Evolutionary conservation across 2,797 vertebrate species (phyloP).

Genomic region (Sphenodon punctatus): DNA sequence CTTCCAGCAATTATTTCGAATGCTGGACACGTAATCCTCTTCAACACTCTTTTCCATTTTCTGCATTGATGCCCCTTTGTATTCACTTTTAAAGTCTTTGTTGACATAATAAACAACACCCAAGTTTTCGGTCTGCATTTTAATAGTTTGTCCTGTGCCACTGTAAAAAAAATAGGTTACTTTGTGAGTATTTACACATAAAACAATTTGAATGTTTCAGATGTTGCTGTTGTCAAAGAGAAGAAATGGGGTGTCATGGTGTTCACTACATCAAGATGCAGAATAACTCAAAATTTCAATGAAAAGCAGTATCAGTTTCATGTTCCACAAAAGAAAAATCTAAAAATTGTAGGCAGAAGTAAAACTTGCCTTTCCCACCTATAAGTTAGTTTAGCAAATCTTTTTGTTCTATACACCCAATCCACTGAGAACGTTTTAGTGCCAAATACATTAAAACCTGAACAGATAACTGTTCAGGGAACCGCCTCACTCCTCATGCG

Average conservation of each 20-base stretch:
- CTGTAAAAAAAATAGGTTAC: constrained; percentile 68
- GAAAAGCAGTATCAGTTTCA: neutral
- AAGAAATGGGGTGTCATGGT: neutral
- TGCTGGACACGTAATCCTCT: constrained; percentile 95
- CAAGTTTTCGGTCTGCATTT: constrained; percentile 93
- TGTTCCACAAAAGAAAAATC: neutral
- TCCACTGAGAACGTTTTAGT: too few species aligned
- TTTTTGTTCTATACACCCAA: neutral
- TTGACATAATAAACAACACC: constrained; percentile 90
- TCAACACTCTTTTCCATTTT: constrained; percentile 97
- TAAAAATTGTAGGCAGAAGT: neutral
- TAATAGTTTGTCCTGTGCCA: constrained; percentile 91
- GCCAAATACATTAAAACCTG: too few species aligned
- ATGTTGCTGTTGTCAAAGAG: neutral
- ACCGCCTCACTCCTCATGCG: too few species aligned
- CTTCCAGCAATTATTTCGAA: constrained; percentile 98
- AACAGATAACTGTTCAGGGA: too few species aligned
- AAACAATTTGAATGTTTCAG: neutral
- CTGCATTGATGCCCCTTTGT: constrained; percentile 88
- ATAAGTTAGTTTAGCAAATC: neutral
- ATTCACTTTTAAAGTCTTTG: constrained; percentile 95
- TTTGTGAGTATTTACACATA: neutral
- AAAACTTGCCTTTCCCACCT: neutral
- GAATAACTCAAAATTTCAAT: neutral
- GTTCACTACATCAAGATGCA: neutral